phyloP scores from a whole-genome alignment of 37 sponge, comb jelly and placozoan species.

The Hexactinellida sp. region DNA sequence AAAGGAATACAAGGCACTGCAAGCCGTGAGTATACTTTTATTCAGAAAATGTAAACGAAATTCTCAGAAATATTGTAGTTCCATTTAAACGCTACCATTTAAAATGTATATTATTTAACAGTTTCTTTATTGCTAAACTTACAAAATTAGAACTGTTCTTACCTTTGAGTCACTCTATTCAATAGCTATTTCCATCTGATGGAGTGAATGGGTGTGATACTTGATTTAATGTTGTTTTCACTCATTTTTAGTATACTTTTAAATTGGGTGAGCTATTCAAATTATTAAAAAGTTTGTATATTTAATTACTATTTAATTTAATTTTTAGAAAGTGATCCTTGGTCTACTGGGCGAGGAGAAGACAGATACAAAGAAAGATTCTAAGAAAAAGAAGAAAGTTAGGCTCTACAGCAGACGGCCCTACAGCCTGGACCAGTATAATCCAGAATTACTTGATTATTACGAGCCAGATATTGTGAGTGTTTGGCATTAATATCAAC shows the following conservation, averaged over 20 bases:
- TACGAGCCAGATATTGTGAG: neutral
- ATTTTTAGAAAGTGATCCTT: neutral
- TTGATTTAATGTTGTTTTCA: neutral
- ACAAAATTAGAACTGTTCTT: no score
- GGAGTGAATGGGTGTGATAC: neutral
- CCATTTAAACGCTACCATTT: no score
- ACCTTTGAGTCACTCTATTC: no score
- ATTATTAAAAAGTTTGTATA: neutral
- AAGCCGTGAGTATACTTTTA: neutral
- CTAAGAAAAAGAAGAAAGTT: conserved; percentile 10
- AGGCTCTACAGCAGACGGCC: neutral
- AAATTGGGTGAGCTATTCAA: neutral
- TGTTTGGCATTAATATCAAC: no score
- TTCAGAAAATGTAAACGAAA: no score
- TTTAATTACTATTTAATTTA: neutral
- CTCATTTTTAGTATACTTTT: neutral
- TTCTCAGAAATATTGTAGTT: no score
- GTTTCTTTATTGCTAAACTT: no score
- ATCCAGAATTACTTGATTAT: neutral
- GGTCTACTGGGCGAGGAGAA: neutral
- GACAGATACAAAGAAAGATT: neutral
- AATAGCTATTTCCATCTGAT: neutral
- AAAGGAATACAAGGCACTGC: neutral
- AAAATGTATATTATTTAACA: no score
- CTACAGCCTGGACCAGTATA: neutral